Percentiles rank a stretch among this genome's conserved stretches.
These are phyloP conservation scores for Bruchidius siliquastri DNA, from an alignment of 2,888 invertebrate genomes.

Conservation along the genomic window DNA sequence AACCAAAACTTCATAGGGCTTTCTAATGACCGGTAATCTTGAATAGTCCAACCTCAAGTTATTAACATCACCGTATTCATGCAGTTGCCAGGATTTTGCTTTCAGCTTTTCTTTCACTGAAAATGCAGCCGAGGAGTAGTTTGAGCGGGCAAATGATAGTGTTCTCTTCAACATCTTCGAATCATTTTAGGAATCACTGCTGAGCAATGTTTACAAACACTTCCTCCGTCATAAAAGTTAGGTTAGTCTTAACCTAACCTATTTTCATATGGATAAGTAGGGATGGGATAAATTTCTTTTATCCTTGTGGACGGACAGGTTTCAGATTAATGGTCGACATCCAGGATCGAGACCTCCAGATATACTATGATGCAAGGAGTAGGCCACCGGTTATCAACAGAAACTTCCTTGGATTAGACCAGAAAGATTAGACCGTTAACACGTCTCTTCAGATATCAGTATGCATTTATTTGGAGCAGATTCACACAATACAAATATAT, in stretches of 20 bases:
- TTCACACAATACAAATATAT: background rate
- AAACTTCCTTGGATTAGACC: too few species aligned
- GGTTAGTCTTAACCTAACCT: too few species aligned
- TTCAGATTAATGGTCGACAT: too few species aligned
- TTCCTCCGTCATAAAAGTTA: background rate
- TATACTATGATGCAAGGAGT: too few species aligned
- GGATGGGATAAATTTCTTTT: too few species aligned
- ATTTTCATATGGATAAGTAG: too few species aligned
- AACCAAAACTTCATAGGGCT: conserved; percentile 73
- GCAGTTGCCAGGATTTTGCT: conserved; percentile 79
- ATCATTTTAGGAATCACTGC: background rate
- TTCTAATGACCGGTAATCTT: conserved; percentile 64
- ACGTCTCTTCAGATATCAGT: too few species aligned
- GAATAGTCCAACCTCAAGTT: conserved; percentile 61
- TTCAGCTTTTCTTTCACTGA: conserved; percentile 12
- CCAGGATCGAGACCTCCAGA: too few species aligned
- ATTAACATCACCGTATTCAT: conserved; percentile 63
- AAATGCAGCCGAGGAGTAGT: background rate
- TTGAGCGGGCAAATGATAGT: background rate
- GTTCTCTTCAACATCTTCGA: background rate
- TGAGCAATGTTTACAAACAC: background rate
- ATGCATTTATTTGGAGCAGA: too few species aligned
- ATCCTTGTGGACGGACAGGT: too few species aligned
- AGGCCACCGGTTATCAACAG: too few species aligned
- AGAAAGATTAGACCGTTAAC: too few species aligned